These are phyloP conservation scores for Ptychobarbus kaznakovi DNA, from an alignment of 2,797 vertebrate genomes.

Conservation along the genomic window DNA sequence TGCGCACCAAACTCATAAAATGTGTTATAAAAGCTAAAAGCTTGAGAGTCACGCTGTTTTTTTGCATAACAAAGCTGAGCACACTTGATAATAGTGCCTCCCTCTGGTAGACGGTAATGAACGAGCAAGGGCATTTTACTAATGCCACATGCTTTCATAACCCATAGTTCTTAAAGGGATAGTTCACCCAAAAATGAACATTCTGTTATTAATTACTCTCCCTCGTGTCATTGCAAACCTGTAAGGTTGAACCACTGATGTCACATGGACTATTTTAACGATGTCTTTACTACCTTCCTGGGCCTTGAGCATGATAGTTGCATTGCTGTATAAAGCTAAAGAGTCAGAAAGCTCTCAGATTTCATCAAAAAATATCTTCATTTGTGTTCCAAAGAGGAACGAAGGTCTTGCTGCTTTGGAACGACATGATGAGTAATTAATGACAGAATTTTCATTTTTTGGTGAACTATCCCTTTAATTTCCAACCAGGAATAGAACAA, in stretches of 20 bases:
- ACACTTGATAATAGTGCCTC: slow-evolving; percentile 43
- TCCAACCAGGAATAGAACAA: slow-evolving; percentile 29
- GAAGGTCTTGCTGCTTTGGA: background rate
- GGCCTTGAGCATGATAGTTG: no score
- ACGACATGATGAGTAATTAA: background rate
- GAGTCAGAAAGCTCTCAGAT: background rate
- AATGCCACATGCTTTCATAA: background rate
- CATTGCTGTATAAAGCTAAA: no score
- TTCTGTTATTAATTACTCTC: background rate
- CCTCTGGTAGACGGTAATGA: slow-evolving; percentile 50
- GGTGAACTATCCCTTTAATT: background rate
- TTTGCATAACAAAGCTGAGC: background rate
- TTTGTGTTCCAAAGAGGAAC: no score
- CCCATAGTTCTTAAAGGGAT: background rate
- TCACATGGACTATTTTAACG: no score
- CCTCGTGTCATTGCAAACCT: no score
- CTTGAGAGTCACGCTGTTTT: background rate
- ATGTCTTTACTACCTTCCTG: no score
- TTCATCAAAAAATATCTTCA: background rate
- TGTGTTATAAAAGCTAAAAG: background rate
- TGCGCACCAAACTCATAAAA: background rate
- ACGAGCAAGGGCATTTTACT: background rate
- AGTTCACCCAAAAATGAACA: background rate
- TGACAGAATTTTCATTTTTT: background rate
- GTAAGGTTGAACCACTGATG: no score